Percentiles rank a stretch among this genome's conserved stretches.
phyloP scores from a whole-genome alignment of 1,140 invertebrate genomes.

The Eufriesea mexicana region DNA sequence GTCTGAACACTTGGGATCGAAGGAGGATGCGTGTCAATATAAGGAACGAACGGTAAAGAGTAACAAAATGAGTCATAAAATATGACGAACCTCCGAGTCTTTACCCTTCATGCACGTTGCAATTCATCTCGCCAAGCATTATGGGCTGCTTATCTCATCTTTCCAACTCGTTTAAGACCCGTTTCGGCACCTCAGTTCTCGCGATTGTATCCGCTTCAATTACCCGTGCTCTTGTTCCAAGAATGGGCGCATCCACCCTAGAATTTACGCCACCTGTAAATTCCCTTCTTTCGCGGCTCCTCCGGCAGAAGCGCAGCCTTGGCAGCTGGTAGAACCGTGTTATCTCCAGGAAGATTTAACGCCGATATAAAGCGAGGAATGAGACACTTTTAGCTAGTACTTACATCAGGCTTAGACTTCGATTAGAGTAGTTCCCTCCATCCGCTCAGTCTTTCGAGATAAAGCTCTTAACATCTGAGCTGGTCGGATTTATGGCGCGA shows the following conservation, averaged over 20 bases:
- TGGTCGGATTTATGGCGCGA: constrained; percentile 15
- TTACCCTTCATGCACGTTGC: constrained; percentile 26
- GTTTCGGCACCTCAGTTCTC: constrained; percentile 64
- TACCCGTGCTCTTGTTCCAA: constrained; percentile 58
- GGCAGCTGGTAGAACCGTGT: constrained; percentile 4
- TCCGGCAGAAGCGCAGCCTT: background rate
- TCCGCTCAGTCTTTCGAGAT: constrained; percentile 17
- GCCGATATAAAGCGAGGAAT: constrained; percentile 25
- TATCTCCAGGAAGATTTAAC: constrained; percentile 37
- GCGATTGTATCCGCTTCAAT: constrained; percentile 62
- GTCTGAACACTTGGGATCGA: background rate
- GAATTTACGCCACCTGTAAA: constrained; percentile 62
- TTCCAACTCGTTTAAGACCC: constrained; percentile 67
- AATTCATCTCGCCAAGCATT: constrained; percentile 60
- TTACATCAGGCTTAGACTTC: constrained; percentile 22
- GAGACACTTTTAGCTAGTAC: constrained; percentile 15
- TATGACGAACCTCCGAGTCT: constrained; percentile 49
- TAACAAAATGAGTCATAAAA: constrained; percentile 61
- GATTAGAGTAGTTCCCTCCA: background rate
- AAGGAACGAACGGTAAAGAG: background rate
- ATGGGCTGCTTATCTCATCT: constrained; percentile 63
- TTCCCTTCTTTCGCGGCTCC: constrained; percentile 30
- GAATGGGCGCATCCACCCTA: constrained; percentile 49
- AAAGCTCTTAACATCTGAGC: constrained; percentile 24
- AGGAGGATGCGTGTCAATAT: background rate